A percentile compares a stretch with the other conserved stretches of the same genome.
Conservation (phyloP, 2,113 vertebrate genomes). For the Odocoileus hemionus region DNA sequence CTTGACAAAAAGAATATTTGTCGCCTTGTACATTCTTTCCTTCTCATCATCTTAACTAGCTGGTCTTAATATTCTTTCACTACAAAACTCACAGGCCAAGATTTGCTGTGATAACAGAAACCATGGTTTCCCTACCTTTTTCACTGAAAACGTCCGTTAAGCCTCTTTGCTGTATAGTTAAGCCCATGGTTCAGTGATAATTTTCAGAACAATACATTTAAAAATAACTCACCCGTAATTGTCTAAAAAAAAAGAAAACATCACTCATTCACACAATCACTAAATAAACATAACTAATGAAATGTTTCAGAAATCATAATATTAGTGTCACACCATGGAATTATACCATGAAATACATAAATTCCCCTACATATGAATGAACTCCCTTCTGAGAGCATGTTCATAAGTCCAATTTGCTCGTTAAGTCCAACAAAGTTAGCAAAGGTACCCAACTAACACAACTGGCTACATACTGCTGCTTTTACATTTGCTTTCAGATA, state of each 20-base stretch:
- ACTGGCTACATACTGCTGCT: not conserved
- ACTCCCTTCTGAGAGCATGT: not conserved
- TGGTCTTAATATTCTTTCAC: not conserved
- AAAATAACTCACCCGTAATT: not conserved
- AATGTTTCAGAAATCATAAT: not conserved
- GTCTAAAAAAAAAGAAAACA: not conserved
- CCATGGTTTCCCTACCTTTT: not conserved
- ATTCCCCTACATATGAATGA: not conserved
- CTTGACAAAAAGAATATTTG: not conserved
- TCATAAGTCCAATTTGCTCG: fast-evolving
- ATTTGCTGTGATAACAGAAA: not conserved
- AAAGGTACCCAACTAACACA: not conserved
- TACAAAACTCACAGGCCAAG: not conserved
- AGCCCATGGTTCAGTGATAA: not conserved
- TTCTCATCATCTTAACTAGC: not conserved
- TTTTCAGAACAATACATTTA: not conserved
- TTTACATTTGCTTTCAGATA: not conserved
- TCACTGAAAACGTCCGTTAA: not conserved
- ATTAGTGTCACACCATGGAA: not conserved
- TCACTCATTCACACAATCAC: not conserved
- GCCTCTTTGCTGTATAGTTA: not conserved
- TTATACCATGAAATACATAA: not conserved
- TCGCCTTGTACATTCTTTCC: not conserved
- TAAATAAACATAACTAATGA: not conserved
- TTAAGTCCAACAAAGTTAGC: not conserved